Base-by-base conservation (phyloP, 2,797 vertebrate genomes). In the Steatocranus sp. region DNA sequence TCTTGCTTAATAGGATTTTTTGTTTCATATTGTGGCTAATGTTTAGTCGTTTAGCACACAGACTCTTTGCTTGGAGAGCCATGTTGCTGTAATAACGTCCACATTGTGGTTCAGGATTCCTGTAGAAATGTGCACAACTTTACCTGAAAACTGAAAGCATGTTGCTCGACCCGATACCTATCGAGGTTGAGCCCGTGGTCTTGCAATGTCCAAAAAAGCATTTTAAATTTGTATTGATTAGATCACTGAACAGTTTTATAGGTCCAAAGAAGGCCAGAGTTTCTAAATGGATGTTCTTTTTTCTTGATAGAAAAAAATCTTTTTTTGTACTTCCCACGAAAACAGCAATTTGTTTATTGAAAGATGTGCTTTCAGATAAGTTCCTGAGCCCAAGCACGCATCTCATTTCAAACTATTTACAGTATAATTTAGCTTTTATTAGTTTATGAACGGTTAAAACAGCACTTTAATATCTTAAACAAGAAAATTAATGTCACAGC, bases 81-180 rank as follows among this genome's bases (percentile, higher is more conserved):
- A 70, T 46, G 66, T 27, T 27, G 41, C 23, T 11, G 66, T 27
- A 70, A 70, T 70, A 38, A 70, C 10, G 1, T 30, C 41, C 41
- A 46, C 25, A 73, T 8, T 48, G 68, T n/a, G 17, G 25, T 73
- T 8, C 43, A 27, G 7, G 25, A 48, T n/a, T 48, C 41, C 27
- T 30, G 43, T 11, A 6, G 43, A 73, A 73, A 30, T n/a, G 43
- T 48, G 25, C 3, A 73, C 2, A 30, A 73, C 25, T 30, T 73
- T 73, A 73, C 41, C 68, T 73, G 41, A 48, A 73, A 73, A 30
- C 56, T 61, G 56, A 61, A 36, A 61, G 32, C 41, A 70, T 30
- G 41, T 8, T 70, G 66, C 41, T 46, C 10, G 3, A 27, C 38
- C 23, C 1, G 0, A 0, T 46, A 0, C 25, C 25, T 46, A 8